Base-by-base conservation (phyloP, 2,113 vertebrate species). In the Furnarius figulus region DNA sequence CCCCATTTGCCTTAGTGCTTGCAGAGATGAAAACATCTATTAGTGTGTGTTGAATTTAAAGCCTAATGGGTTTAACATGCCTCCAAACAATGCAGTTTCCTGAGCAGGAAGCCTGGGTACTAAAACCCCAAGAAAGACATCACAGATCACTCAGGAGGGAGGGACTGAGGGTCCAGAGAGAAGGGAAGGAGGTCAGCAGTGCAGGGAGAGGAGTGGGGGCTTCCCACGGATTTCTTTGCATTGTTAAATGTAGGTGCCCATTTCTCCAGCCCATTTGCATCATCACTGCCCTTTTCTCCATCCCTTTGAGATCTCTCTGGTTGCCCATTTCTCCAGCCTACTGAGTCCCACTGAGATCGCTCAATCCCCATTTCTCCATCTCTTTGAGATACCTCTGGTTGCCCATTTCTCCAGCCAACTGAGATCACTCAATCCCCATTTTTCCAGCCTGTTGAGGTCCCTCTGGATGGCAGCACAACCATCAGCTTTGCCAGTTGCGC, bases 61-160 rank as follows among this genome's bases (percentile, higher is more conserved):
- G 81, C 63, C 79, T 94, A n/a, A 94, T 74, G 89, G 65, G n/a
- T 76, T 86, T 71, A 81, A 59, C 18, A 1, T 37, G 76, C 59
- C 79, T 86, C 10, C 33, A 17, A 87, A 95, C 90, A 95, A 88
- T 84, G 21, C 42, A 2, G 70, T 59, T 93, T 97, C 90, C 79
- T 39, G 72, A 70, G 79, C 39, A 74, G 94, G 96, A 96, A 93
- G 75, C 27, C 85, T 30, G 62, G 49, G 2, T 12, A 18, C 62
- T 18, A 1, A 62, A 95, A 85, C 47, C 37, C 44, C 71, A 4
- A 12, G 67, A 61, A 80, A 92, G 40, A 8, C 59, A 13, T 44
- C 77, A 5, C 7, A 3, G 1, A 12, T 53, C 61, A 3, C 49
- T 58, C 23, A 15, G 27, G 52, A 61, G 71, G 55, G 24, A 31